Evolutionary conservation across 1,140 invertebrate genomes (phyloP), one percentile per base, ranked within the genome.

Genomic region (Cydia splendana): DNA sequence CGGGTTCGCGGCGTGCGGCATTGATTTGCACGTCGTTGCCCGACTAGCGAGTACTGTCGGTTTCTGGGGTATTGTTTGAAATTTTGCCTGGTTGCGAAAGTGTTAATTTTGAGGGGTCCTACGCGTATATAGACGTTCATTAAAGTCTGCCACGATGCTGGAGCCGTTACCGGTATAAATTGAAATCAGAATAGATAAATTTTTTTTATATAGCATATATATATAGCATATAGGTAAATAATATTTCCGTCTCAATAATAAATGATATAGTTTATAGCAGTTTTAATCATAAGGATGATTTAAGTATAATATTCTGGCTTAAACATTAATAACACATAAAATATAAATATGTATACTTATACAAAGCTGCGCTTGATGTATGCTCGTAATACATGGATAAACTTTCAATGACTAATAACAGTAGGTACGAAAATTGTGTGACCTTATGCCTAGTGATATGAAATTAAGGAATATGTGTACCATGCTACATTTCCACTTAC

Each of bases 281-380:
- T 4, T 71, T 69, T 71, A 71, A 18, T 71, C 10, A 24, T 62
- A 12, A 24, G 57, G 20, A 62, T 62, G 57, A 62, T 62, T 62
- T 71, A 71, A 71, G 34, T 71, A 71, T 38, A 71, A 38, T 71
- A 42, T 45, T 71, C 67, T 71, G 67, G 67, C 67, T 71, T 71
- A 71, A 71, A 71, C 38, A 38, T 71, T 38, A 71, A 69, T 71
- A 71, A 71, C 67, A 71, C 34, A 45, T 20, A 71, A 24, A 67
- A 71, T 71, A 71, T 71, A 42, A 71, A 71, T 71, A 24, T 24
- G 24, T 24, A 71, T 71, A n/a, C n/a, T n/a, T n/a, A 30, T 71
- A 30, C 67, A 71, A 71, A 71, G 67, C 67, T 71, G 34, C 30
- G 67, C 67, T 71, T 71, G 67, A 71, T 71, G 67, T 38, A 71